Evolutionary conservation across 1,140 invertebrate genomes (phyloP), one percentile per base, ranked within the genome.

Genomic region (Drosophila kurseongensis): DNA sequence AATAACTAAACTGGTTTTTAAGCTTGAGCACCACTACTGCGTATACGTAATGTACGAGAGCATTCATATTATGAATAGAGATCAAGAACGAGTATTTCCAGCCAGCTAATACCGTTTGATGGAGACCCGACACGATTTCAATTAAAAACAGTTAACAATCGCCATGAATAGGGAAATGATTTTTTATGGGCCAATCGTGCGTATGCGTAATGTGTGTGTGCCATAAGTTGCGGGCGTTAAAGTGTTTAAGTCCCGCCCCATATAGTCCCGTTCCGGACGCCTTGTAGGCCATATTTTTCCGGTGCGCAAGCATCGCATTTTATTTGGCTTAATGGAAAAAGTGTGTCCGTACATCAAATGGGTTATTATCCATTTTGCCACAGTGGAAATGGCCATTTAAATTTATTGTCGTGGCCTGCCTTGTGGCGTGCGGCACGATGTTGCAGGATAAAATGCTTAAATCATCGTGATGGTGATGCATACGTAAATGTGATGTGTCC

Each of bases 271-370:
- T 10, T 42, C 62, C 67, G 29, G n/a, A 52, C 32, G 50, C 61
- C 66, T 55, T 41, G 27, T 66, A 38, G 67, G 51, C 67, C 16
- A 50, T 71, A 71, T 58, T 72, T 71, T 68, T 50, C 45, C 51
- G 68, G 66, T 71, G 68, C 5, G 68, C 44, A 66, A 72, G 68
- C 68, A 72, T 58, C 68, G 68, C 47, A 61, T 61, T 73, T 68
- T 73, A 35, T 73, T 73, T 38, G 48, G 68, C 41, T 57, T 73
- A 73, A 73, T 73, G 69, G 68, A 73, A 60, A 73, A 72, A 72
- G 47, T 73, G 55, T 72, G 69, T 73, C 69, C 68, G 48, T 10
- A 72, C 56, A 60, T 45, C 57, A 73, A 72, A 73, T 52, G 67
- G 47, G 69, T 61, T 73, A 73, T 73, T 73, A 73, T 61, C 68